phyloP scores from a whole-genome alignment of 1,140 invertebrate genomes.

The Leptinotarsa defecta region DNA sequence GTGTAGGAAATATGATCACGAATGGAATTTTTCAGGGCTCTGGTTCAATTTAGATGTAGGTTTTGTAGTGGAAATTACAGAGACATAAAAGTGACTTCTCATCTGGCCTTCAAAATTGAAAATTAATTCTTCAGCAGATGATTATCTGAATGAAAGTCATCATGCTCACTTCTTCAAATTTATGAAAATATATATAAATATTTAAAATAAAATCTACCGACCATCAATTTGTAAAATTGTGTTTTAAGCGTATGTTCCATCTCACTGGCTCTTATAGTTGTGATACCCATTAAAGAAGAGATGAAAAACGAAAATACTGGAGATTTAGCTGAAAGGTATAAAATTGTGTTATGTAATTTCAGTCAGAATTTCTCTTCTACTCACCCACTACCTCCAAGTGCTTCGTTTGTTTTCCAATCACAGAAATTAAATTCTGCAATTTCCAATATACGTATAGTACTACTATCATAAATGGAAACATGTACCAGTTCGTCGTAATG shows the following conservation, averaged over 20 bases:
- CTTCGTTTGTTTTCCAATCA: slow-evolving; percentile 61
- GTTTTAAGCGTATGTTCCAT: slow-evolving; percentile 62
- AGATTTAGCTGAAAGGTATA: slow-evolving; percentile 55
- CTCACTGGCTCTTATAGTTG: slow-evolving; percentile 67
- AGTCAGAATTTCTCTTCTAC: slow-evolving; percentile 26
- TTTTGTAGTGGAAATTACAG: too few relatives aligned
- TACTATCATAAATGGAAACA: neutral
- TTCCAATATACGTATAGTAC: neutral
- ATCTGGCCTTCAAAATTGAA: too few relatives aligned
- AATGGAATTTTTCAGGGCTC: too few relatives aligned
- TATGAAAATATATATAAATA: too few relatives aligned
- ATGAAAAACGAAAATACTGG: slow-evolving; percentile 74
- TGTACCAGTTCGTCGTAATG: neutral
- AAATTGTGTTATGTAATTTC: neutral
- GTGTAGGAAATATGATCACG: too few relatives aligned
- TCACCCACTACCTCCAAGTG: neutral
- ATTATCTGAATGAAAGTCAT: too few relatives aligned
- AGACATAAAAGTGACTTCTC: too few relatives aligned
- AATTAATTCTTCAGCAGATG: too few relatives aligned
- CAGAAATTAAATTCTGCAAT: slow-evolving; percentile 60
- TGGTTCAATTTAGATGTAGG: too few relatives aligned
- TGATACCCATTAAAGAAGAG: slow-evolving; percentile 67
- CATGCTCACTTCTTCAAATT: too few relatives aligned
- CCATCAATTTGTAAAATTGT: slow-evolving; percentile 55
- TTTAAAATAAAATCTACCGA: neutral